Percentiles rank a stretch among this genome's conserved stretches.
phyloP scores from a whole-genome alignment of 2,888 invertebrate species.

The Eilema sororculum region DNA sequence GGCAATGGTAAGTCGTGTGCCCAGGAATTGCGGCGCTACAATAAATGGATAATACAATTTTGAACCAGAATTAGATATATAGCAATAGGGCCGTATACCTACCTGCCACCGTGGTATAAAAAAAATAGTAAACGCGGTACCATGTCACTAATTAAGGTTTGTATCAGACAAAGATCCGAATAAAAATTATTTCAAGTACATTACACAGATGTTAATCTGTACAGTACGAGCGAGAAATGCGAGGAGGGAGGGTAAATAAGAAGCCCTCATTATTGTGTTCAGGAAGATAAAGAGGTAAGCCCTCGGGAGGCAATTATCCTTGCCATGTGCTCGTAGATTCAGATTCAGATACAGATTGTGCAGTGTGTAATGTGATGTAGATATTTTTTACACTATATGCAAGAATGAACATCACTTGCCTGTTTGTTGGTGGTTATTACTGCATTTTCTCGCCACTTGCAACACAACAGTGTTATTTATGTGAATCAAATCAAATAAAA shows the following conservation, averaged over 20 bases:
- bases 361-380: constrained; percentile 10
- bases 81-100: too few relatives aligned
- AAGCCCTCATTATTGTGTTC: constrained; percentile 54
- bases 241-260: constrained; percentile 35
- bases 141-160: constrained; percentile 8
- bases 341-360: constrained; percentile 16
- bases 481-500: too few relatives aligned
- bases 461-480: too few relatives aligned
- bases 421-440: too few relatives aligned
- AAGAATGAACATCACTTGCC: not conserved
- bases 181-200: constrained; percentile 29
- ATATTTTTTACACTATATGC: not conserved
- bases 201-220: constrained; percentile 41
- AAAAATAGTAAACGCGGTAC: not conserved
- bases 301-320: constrained; percentile 55
- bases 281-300: constrained; percentile 51
- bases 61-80: too few relatives aligned
- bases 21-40: too few relatives aligned
- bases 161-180: constrained; percentile 14
- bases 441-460: too few relatives aligned
- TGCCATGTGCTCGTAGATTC: constrained; percentile 40
- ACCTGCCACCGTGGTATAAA: too few relatives aligned
- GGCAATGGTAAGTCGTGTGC: too few relatives aligned
- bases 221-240: constrained; percentile 17
- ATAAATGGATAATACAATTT: too few relatives aligned